Percentiles rank a stretch among this genome's conserved stretches.
These are phyloP conservation scores for Neelides sp. DNA, from an alignment of 1,140 invertebrate species.

Conservation along the genomic window DNA sequence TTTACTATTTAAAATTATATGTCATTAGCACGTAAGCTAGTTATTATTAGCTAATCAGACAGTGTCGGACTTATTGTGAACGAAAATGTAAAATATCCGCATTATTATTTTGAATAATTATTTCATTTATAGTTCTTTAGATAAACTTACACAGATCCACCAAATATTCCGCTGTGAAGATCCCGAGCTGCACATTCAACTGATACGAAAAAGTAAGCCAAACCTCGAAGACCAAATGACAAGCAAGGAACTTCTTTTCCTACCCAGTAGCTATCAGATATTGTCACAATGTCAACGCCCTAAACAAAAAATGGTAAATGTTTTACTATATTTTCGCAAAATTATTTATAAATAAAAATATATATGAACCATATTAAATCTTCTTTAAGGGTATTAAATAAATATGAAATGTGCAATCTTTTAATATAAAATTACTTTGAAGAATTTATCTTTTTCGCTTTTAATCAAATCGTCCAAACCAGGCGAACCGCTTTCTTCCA, in stretches of 20 bases:
- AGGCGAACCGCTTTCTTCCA: conserved; percentile 51
- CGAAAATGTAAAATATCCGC: no score
- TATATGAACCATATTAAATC: no score
- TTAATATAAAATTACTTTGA: no score
- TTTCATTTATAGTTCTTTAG: not conserved
- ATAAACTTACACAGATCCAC: conserved; percentile 39
- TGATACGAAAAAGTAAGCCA: conserved; percentile 48
- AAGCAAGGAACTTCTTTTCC: conserved; percentile 52
- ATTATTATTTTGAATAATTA: not conserved
- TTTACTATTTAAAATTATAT: no score
- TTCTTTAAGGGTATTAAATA: conserved; percentile 18
- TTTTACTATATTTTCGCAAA: not conserved
- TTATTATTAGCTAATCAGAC: no score
- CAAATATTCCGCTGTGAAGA: conserved; percentile 49
- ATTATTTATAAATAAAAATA: not conserved
- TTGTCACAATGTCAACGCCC: conserved; percentile 47
- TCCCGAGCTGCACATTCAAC: conserved; percentile 46
- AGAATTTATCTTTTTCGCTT: conserved; percentile 42
- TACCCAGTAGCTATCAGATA: conserved; percentile 56
- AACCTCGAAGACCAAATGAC: conserved; percentile 49
- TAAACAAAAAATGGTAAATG: no score
- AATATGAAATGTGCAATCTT: no score
- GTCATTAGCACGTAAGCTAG: no score
- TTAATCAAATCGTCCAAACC: conserved; percentile 45
- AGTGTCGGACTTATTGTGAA: no score